Evolutionary conservation across 2,888 invertebrate genomes (phyloP), one percentile per base, ranked within the genome.

Genomic region (Cotesia congregata): DNA sequence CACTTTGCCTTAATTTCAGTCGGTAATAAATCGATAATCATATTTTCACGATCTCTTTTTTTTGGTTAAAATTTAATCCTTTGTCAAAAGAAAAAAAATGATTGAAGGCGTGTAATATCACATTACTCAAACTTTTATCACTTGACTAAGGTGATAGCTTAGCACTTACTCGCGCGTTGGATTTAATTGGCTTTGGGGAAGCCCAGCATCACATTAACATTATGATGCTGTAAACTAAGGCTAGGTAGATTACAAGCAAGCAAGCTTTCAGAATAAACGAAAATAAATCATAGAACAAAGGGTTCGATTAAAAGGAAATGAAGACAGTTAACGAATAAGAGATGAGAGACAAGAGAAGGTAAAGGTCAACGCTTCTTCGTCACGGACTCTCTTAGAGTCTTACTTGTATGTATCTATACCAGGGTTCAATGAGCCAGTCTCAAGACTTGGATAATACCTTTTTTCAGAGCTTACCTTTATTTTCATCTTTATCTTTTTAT

Each of bases 401-500:
- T 30, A 30, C 30, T 30, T 30, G 30, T 30, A 30, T 30, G 30
- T 30, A 30, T 30, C 30, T 30, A 30, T 30, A 30, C 30, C 72
- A 75, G 77, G 72, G 79, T 77, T 77, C 79, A 73, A 72, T 77
- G 73, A 79, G 79, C 77, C 75, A 72, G 50, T 62, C 69, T 61
- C 61, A 61, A 69, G 76, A 67, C 72, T 69, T 65, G 70, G 61
- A 38, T 41, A 39, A 64, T 39, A 72, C 72, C 69, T 67, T 77
- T 77, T 70, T 73, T 59, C 76, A 67, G 7, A 50, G 12, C 30
- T 30, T 30, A 67, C 59, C 59, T 64, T 72, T 61, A 72, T 77
- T 77, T 67, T 75, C 75, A 70, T 74, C 61, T 78, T 71, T 74
- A 50, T 61, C 30, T 60, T 64, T 72, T 40, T 60, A 65, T 77